Base-by-base conservation (phyloP, 35 echinoderm and acorn worm species). In the Heliocidaris erythrogramma region DNA sequence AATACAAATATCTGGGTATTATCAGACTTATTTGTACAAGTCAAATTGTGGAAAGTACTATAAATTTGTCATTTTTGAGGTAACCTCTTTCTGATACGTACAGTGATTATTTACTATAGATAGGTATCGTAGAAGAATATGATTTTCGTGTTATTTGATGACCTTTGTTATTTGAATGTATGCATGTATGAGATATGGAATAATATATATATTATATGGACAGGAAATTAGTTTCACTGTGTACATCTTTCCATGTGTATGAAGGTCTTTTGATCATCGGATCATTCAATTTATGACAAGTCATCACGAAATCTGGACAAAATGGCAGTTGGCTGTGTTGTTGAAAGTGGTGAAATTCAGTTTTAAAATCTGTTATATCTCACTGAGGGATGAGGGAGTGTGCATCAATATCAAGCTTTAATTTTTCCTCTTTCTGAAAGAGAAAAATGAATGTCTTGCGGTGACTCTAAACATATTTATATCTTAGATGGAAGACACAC, bases 171-270 rank as follows among this genome's bases (percentile, higher is more conserved):
- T 32, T 90, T 90, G 18, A 90, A 32, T 90, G 32, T 90, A 32
- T 42, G 48, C 27, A 42, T 48, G 88, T 49, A 27, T 42, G 48
- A 90, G 32, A 48, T 90, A 90, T 90, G 48, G 32, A 48, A 48
- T 90, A 48, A 90, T 49, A 42, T 49, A 90, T 90, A 90, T 90
- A 90, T 90, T 13, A 90, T 48, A 90, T 42, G 88, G 88, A 49
- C 32, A 78, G 27, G 5, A 78, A 17, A n/a, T 71, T 78, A n/a
- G 27, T 78, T 78, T 27, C 27, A 4, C 27, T 21, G 27, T 78
- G 65, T 78, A 56, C 14, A 14, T 56, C 52, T 56, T 42, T 42
- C 35, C 35, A 42, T 42, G 3, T 42, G 35, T 42, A 42, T 42
- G 35, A 42, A 3, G 35, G 35, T 42, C 35, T 42, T 42, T 42